A percentile compares a stretch with the other conserved stretches of the same genome.
phyloP scores from a whole-genome alignment of 2,888 invertebrate genomes.

The Euzophera pinguis region DNA sequence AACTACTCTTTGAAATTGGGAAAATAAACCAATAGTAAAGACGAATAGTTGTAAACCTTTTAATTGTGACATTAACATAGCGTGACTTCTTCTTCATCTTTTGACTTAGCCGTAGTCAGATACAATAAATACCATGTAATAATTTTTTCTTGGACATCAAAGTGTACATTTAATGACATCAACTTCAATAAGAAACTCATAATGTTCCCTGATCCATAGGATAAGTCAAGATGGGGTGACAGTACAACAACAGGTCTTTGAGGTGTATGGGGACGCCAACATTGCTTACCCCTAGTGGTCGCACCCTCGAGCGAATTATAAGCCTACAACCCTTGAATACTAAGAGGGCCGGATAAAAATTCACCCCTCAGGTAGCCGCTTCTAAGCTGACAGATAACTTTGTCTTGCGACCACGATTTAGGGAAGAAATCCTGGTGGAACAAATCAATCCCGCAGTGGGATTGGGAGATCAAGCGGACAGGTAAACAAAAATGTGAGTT shows the following conservation, averaged over 20 bases:
- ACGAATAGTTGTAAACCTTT: conserved; percentile 6
- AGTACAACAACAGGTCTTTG: conserved; percentile 41
- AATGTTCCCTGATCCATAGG: conserved; percentile 2
- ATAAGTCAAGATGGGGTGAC: conserved; percentile 33
- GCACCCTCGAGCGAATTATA: conserved; percentile 67
- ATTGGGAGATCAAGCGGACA: conserved; percentile 54
- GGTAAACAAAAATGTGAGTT: conserved; percentile 55
- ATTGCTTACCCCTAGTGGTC: conserved; percentile 53
- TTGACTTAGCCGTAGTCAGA: too few relatives aligned
- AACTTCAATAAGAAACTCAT: conserved; percentile 2
- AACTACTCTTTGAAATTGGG: conserved; percentile 34
- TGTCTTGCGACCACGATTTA: conserved; percentile 46
- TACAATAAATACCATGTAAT: too few relatives aligned
- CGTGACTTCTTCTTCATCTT: neutral
- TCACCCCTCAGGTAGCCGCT: conserved; percentile 65
- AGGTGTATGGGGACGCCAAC: conserved; percentile 44
- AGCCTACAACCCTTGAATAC: conserved; percentile 66
- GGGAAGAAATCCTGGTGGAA: conserved; percentile 56
- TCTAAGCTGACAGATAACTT: conserved; percentile 69
- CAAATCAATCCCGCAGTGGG: conserved; percentile 60
- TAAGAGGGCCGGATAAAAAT: conserved; percentile 66
- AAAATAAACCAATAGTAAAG: conserved; percentile 24
- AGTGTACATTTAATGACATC: neutral
- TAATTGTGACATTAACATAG: neutral
- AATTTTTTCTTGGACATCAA: neutral